Percentiles rank a stretch among this genome's conserved stretches.
Conservation (phyloP, 2,888 invertebrate species). For the Megamerina dolium region DNA sequence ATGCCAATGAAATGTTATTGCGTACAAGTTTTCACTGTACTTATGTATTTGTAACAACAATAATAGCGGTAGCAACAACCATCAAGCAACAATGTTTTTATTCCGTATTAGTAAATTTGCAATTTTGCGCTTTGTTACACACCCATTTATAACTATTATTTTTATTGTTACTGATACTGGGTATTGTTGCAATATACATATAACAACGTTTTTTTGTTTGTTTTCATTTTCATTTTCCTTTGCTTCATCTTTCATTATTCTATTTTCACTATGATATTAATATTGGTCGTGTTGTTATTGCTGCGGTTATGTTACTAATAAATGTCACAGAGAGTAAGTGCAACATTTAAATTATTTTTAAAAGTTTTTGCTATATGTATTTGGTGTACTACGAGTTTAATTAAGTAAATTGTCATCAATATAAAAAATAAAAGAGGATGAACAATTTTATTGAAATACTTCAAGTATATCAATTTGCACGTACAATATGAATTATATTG, state of each 20-base stretch:
- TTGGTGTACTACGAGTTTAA: not conserved
- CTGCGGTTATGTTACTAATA: not conserved
- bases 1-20: too few relatives aligned
- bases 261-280: not conserved
- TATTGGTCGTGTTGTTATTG: not conserved
- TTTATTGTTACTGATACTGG: too few relatives aligned
- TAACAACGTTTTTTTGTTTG: conserved; percentile 2
- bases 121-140: not conserved
- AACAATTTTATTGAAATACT: too few relatives aligned
- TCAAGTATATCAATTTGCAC: too few relatives aligned
- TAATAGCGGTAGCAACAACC: too few relatives aligned
- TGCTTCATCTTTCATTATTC: not conserved
- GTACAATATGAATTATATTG: too few relatives aligned
- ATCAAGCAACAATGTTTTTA: too few relatives aligned
- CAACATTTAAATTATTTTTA: not conserved
- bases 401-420: not conserved
- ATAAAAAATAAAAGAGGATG: not conserved
- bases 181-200: too few relatives aligned
- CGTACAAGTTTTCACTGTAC: too few relatives aligned
- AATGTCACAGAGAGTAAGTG: not conserved
- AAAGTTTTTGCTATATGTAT: not conserved
- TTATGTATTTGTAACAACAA: too few relatives aligned
- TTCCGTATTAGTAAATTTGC: conserved; percentile 2
- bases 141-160: not conserved
- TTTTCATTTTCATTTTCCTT: conserved; percentile 3